Evolutionary conservation across 2,797 vertebrate genomes (phyloP).

Genomic region (Hemibagrus guttatus): DNA sequence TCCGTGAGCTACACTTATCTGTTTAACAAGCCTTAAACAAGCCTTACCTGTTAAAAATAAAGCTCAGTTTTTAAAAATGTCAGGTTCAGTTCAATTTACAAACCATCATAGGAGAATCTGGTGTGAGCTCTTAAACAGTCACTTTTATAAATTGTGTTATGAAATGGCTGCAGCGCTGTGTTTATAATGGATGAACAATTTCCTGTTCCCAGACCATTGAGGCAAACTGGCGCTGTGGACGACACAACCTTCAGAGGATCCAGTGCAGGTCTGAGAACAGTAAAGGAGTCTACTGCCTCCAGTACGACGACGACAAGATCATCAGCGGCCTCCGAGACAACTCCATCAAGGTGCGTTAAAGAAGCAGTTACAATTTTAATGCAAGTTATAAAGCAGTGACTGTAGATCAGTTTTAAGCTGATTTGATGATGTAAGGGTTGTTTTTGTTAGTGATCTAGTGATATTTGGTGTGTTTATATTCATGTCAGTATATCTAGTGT

Average conservation of each 20-base stretch:
- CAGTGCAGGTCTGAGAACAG: constrained; percentile 99
- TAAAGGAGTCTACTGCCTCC: constrained; percentile 98
- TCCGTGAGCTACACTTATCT: not conserved
- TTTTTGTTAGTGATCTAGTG: not conserved
- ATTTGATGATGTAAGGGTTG: not conserved
- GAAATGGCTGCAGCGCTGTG: not conserved
- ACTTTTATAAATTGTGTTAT: not conserved
- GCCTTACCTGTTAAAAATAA: no score
- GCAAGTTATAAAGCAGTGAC: not conserved
- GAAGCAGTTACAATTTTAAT: no score
- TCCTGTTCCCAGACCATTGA: constrained; percentile 91
- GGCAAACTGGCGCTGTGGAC: constrained; percentile 96
- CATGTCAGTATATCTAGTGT: not conserved
- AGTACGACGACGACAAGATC: constrained; percentile 98
- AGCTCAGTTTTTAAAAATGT: no score
- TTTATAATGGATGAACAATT: not conserved
- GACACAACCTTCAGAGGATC: constrained; percentile 97
- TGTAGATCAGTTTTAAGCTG: not conserved
- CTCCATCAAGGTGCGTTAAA: constrained; percentile 87
- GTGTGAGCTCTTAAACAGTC: not conserved
- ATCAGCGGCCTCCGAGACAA: constrained; percentile 98
- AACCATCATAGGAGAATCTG: not conserved
- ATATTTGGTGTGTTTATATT: not conserved
- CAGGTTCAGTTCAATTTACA: no score
- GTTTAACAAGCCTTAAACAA: not conserved